These are phyloP conservation scores for Sitta carolinensis DNA, from an alignment of 2,797 vertebrate species.

Conservation along the genomic window DNA sequence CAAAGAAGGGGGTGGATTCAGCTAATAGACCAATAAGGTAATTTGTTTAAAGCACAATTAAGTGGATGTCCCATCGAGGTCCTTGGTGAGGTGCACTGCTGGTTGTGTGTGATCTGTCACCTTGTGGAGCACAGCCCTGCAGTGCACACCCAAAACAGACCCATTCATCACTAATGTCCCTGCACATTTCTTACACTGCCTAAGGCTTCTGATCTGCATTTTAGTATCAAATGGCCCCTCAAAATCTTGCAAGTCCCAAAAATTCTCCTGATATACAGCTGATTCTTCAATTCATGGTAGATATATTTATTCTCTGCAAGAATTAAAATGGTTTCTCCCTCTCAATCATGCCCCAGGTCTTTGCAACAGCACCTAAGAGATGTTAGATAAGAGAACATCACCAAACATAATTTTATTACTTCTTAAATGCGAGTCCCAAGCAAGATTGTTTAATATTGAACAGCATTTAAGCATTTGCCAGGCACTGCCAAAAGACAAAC, in stretches of 20 bases:
- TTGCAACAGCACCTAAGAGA: not conserved
- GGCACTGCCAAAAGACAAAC: slow-evolving; percentile 14
- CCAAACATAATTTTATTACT: not conserved
- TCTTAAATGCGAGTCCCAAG: not conserved
- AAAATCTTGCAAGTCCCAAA: not conserved
- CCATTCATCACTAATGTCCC: not conserved
- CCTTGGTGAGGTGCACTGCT: not conserved
- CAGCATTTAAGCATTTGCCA: not conserved
- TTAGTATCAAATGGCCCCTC: not conserved
- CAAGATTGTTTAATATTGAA: not conserved
- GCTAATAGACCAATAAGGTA: not conserved
- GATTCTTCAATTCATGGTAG: not conserved
- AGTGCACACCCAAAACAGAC: not conserved
- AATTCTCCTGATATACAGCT: not conserved
- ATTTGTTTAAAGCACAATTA: not conserved
- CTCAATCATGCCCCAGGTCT: not conserved
- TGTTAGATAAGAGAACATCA: not conserved
- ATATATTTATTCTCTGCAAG: not conserved
- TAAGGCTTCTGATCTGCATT: not conserved
- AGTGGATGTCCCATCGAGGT: not conserved
- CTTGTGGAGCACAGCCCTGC: not conserved
- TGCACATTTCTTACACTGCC: not conserved
- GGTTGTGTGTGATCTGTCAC: not conserved
- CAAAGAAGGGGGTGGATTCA: not conserved
- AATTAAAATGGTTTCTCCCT: not conserved